A percentile compares a stretch with the other conserved stretches of the same genome.
phyloP scores from a whole-genome alignment of 2,888 invertebrate genomes.

The Gymnocheta viridis region DNA sequence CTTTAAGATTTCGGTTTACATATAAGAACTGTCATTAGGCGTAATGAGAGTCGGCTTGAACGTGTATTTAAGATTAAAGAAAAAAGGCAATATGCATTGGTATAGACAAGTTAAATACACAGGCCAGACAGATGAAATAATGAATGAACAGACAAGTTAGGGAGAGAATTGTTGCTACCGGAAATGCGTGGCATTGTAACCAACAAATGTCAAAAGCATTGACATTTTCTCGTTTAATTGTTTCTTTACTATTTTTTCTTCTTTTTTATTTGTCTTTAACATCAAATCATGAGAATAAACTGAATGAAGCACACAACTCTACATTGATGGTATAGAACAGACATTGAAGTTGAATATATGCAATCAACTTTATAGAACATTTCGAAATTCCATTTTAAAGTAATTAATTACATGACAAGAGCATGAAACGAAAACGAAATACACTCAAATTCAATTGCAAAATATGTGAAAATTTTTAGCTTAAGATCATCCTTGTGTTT shows the following conservation, averaged over 20 bases:
- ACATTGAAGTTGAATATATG: neutral
- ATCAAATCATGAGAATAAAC: slow-evolving; percentile 62
- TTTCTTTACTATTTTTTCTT: slow-evolving; percentile 6
- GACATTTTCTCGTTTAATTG: slow-evolving; percentile 58
- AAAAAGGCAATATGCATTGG: slow-evolving; percentile 7
- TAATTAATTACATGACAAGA: slow-evolving; percentile 18
- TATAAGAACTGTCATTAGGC: slow-evolving; percentile 55
- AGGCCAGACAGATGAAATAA: neutral
- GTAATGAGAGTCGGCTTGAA: slow-evolving; percentile 34
- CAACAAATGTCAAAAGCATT: slow-evolving; percentile 59
- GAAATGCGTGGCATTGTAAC: slow-evolving; percentile 69
- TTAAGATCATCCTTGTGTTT: slow-evolving; percentile 20
- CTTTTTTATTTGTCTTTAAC: neutral
- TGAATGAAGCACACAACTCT: neutral
- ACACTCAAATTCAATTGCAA: neutral
- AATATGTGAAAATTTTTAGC: neutral
- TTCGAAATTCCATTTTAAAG: slow-evolving; percentile 54
- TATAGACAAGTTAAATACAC: slow-evolving; percentile 34
- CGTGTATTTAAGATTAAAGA: slow-evolving; percentile 30
- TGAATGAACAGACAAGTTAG: slow-evolving; percentile 29
- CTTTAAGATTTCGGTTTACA: slow-evolving; percentile 58
- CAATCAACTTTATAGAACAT: slow-evolving; percentile 9
- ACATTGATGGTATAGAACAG: slow-evolving; percentile 10
- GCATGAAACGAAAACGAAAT: neutral
- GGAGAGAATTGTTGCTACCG: slow-evolving; percentile 56